Conservation (phyloP, 2,888 invertebrate species). For the Coelopa pilipes region DNA sequence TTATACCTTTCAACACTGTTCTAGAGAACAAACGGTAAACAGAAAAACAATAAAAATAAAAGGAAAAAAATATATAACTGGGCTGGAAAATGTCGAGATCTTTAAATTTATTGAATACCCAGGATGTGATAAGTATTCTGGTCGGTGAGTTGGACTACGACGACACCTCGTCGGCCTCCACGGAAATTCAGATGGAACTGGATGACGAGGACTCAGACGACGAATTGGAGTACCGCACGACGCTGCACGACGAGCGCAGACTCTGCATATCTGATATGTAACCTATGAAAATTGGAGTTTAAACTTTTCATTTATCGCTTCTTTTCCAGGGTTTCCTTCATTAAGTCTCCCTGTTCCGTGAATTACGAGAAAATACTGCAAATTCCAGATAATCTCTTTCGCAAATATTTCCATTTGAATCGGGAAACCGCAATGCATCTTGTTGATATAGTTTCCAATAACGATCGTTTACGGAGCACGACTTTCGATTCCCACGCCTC, state of each 20-base stretch:
- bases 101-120: background rate
- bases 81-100: background rate
- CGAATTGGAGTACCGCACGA: background rate
- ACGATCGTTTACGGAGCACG: background rate
- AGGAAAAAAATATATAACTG: background rate
- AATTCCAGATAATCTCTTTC: background rate
- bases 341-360: background rate
- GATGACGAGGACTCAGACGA: background rate
- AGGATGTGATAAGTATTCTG: background rate
- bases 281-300: background rate
- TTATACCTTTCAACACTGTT: background rate
- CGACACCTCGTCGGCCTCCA: constrained; percentile 3
- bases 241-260: too few relatives aligned
- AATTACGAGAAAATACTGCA: constrained; percentile 4
- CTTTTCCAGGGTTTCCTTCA: background rate
- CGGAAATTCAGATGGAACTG: constrained; percentile 6
- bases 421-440: background rate
- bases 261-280: too few relatives aligned
- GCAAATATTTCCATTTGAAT: background rate
- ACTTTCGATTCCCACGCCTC: background rate
- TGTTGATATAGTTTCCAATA: background rate
- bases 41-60: background rate
- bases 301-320: background rate
- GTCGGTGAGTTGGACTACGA: background rate
- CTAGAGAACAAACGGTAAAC: background rate